Evolutionary conservation across 2,113 vertebrate genomes (phyloP).

Genomic region (Camelus bactrianus): DNA sequence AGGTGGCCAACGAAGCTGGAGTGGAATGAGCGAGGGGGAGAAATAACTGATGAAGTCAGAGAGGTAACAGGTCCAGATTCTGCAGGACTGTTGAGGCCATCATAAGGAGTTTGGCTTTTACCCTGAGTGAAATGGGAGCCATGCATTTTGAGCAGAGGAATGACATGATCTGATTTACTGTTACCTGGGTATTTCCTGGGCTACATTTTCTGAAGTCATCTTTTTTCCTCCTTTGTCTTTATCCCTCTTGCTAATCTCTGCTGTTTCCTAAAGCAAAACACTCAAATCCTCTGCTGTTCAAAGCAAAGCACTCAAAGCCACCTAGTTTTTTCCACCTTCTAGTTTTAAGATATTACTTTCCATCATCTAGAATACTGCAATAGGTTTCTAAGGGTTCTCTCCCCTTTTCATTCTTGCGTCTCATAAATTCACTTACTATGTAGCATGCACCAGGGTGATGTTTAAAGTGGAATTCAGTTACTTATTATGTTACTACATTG

Average conservation of each 20-base stretch:
- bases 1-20: neutral
- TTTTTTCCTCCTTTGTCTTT: neutral
- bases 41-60: neutral
- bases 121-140: neutral
- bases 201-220: neutral
- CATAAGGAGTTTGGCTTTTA: neutral
- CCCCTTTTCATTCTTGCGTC: neutral
- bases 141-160: neutral
- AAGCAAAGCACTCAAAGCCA: neutral
- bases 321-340: neutral
- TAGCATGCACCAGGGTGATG: neutral
- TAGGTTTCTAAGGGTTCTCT: neutral
- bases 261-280: neutral
- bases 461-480: neutral
- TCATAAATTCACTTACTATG: neutral
- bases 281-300: neutral
- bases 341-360: conserved; percentile 7
- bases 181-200: neutral
- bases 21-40: neutral
- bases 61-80: neutral
- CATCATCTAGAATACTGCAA: neutral
- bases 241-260: neutral
- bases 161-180: neutral
- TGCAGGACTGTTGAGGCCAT: neutral
- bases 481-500: neutral